Conservation (phyloP, 2,888 invertebrate genomes). For the Ophion ventricosus region DNA sequence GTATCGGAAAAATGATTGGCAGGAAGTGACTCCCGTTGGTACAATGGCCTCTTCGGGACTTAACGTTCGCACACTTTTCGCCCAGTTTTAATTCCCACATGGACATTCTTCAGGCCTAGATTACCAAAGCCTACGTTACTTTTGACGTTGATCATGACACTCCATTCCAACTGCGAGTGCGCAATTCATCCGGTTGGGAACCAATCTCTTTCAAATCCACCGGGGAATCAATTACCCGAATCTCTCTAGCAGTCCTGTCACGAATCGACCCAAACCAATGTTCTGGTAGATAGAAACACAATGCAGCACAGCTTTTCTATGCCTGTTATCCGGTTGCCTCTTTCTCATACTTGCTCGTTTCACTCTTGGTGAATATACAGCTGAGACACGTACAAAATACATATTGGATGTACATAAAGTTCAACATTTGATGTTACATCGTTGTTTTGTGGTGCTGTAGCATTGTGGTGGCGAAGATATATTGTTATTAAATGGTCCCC, state of each 20-base stretch:
- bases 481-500: slow-evolving; percentile 83
- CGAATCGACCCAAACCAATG: slow-evolving; percentile 75
- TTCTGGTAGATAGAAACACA: slow-evolving; percentile 64
- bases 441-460: slow-evolving; percentile 65
- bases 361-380: slow-evolving; percentile 27
- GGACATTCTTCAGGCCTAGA: too few species aligned
- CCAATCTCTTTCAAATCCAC: slow-evolving; percentile 28
- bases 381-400: slow-evolving; percentile 37
- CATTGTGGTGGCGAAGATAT: slow-evolving; percentile 80
- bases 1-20: slow-evolving; percentile 55
- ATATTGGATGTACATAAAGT: slow-evolving; percentile 20
- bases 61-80: slow-evolving; percentile 17
- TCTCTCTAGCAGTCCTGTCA: slow-evolving; percentile 62
- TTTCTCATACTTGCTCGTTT: slow-evolving; percentile 63
- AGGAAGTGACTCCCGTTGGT: slow-evolving; percentile 50
- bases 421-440: slow-evolving; percentile 36
- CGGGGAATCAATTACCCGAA: slow-evolving; percentile 72
- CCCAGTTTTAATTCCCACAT: too few species aligned
- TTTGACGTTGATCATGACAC: not conserved
- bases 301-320: slow-evolving; percentile 48
- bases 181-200: slow-evolving; percentile 27
- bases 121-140: not conserved
- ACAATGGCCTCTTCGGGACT: slow-evolving; percentile 8
- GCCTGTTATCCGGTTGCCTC: slow-evolving; percentile 57
- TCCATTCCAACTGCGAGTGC: not conserved